Evolutionary conservation across 2,113 vertebrate genomes (phyloP).

Genomic region (Anguilla rostrata): DNA sequence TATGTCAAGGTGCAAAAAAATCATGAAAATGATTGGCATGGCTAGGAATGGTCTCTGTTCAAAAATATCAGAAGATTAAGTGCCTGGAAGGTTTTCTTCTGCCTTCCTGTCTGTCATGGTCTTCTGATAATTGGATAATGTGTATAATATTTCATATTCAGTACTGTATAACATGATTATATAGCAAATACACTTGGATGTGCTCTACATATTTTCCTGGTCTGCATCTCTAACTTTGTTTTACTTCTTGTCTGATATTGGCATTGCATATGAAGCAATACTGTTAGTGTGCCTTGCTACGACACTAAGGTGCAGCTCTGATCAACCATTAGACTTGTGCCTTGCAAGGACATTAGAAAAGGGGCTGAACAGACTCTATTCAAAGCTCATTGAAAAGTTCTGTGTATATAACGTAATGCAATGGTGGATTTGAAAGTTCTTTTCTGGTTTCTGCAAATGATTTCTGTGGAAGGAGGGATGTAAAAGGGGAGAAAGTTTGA

Average conservation of each 20-base stretch:
- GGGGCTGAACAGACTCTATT: neutral
- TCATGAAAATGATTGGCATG: neutral
- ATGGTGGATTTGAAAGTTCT: neutral
- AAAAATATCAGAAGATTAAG: neutral
- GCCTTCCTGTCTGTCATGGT: neutral
- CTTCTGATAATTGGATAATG: no score
- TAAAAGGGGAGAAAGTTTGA: neutral
- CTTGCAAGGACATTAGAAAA: neutral
- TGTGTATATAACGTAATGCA: neutral
- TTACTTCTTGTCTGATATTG: no score
- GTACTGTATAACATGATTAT: no score
- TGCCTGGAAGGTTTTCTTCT: neutral
- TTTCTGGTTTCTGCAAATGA: neutral
- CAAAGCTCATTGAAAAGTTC: neutral
- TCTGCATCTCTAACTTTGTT: no score
- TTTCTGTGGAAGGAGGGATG: neutral
- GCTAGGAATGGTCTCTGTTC: neutral
- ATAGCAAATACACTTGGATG: no score
- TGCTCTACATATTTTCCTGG: no score
- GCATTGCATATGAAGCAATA: no score
- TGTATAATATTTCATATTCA: no score
- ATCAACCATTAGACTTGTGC: neutral
- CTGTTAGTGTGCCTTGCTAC: no score
- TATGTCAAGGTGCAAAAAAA: slow-evolving; percentile 19
- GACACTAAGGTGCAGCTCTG: no score